phyloP scores from a whole-genome alignment of 2,797 vertebrate genomes.

The Dendrocincla tyrannina region DNA sequence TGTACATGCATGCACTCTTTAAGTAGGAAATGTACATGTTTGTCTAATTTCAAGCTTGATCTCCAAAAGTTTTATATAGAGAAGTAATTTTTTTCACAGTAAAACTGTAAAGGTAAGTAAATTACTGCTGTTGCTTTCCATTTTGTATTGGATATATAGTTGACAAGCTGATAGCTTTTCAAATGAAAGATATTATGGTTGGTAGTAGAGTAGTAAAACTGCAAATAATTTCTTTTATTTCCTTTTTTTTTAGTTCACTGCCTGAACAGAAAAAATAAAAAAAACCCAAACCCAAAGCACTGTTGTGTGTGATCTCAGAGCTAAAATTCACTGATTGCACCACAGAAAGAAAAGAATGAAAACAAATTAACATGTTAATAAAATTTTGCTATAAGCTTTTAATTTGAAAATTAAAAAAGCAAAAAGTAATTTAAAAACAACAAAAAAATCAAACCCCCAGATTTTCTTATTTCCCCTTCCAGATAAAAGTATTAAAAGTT shows the following conservation, averaged over 20 bases:
- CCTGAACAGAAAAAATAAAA: background rate
- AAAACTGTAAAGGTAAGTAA: background rate
- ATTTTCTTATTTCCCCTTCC: background rate
- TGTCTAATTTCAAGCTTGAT: background rate
- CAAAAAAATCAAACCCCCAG: background rate
- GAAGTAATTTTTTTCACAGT: background rate
- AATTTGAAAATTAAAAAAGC: background rate
- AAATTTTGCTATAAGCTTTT: background rate
- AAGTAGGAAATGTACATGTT: background rate
- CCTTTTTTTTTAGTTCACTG: background rate
- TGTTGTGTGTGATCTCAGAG: background rate
- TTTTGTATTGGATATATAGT: background rate
- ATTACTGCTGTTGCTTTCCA: background rate
- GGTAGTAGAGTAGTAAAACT: background rate
- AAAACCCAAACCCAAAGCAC: accelerated
- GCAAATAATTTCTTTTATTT: background rate
- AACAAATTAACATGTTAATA: background rate
- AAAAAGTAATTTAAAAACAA: background rate
- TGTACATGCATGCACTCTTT: background rate
- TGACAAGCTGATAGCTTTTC: background rate
- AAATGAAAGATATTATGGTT: background rate
- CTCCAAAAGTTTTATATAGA: background rate
- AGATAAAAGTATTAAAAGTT: background rate
- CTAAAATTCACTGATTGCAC: background rate
- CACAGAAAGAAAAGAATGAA: background rate